phyloP scores from a whole-genome alignment of 2,888 invertebrate genomes.

The Drosophila mimica region DNA sequence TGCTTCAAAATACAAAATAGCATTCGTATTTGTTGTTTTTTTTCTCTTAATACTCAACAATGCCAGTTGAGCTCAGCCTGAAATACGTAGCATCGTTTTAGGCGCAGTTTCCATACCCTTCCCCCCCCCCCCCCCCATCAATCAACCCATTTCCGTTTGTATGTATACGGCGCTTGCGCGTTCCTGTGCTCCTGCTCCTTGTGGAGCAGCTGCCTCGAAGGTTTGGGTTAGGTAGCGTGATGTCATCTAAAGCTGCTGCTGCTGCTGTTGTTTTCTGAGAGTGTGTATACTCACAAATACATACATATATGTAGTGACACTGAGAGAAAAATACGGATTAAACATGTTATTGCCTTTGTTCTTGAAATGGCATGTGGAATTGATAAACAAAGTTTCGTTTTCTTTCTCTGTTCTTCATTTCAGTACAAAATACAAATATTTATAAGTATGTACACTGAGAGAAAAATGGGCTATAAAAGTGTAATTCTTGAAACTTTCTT shows the following conservation, averaged over 20 bases:
- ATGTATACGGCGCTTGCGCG: slow-evolving; percentile 63
- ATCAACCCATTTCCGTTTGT: slow-evolving; percentile 51
- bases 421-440: not conserved
- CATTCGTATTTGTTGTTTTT: not conserved
- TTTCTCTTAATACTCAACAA: slow-evolving; percentile 18
- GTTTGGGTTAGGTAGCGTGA: slow-evolving; percentile 55
- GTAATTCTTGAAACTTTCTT: not conserved
- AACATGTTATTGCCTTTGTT: not conserved
- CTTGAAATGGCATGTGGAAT: not conserved
- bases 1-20: slow-evolving; percentile 16
- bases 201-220: not conserved
- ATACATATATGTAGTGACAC: not conserved
- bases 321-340: not conserved
- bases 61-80: slow-evolving; percentile 10
- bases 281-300: slow-evolving; percentile 16
- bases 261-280: slow-evolving; percentile 22
- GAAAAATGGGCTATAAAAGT: not conserved
- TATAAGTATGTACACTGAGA: not conserved
- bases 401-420: not conserved
- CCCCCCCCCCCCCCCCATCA: slow-evolving; percentile 13
- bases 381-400: not conserved
- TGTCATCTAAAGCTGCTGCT: slow-evolving; percentile 72
- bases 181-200: slow-evolving; percentile 31
- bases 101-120: slow-evolving; percentile 41
- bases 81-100: slow-evolving; percentile 64